Percentiles rank a stretch among this genome's conserved stretches.
Evolutionary conservation across 2,888 invertebrate species (phyloP).

Genomic region (Monoplex corrugatus): DNA sequence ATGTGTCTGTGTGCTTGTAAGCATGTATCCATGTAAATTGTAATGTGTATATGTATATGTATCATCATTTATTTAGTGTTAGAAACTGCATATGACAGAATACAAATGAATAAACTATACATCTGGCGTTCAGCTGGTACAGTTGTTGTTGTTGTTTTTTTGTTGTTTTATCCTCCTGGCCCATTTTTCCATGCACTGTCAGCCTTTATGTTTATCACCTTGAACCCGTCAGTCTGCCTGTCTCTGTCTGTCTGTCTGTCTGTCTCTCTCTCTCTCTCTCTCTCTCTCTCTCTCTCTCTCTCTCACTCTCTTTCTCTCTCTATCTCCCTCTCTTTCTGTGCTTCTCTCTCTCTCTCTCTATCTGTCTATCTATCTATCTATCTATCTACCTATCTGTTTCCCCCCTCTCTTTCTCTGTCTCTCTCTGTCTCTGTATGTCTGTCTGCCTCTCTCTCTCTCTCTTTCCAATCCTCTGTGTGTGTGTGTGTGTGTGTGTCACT

Average conservation of each 20-base stretch:
- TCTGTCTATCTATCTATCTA: not conserved
- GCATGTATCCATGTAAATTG: too few species aligned
- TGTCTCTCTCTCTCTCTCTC: not conserved
- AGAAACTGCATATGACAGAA: too few species aligned
- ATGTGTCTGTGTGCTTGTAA: too few species aligned
- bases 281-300: not conserved
- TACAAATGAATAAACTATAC: too few species aligned
- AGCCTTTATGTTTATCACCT: not conserved
- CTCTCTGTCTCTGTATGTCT: not conserved
- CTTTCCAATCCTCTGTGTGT: not conserved
- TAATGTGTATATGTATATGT: too few species aligned
- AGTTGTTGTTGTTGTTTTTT: too few species aligned
- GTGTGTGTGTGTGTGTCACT: too few species aligned
- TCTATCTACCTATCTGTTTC: not conserved
- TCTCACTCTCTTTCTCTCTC: constrained; percentile 20
- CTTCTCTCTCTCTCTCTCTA: not conserved
- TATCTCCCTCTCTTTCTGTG: constrained; percentile 30
- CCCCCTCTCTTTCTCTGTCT: not conserved
- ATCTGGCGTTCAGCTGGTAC: too few species aligned
- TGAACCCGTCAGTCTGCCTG: not conserved
- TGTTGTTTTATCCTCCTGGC: not conserved
- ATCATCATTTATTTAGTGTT: too few species aligned
- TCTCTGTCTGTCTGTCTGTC: not conserved
- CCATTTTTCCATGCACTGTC: not conserved
- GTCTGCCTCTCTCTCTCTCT: not conserved